A percentile compares a stretch with the other conserved stretches of the same genome.
phyloP scores from a whole-genome alignment of 1,140 invertebrate genomes.

The Druon quercuslanigerum region DNA sequence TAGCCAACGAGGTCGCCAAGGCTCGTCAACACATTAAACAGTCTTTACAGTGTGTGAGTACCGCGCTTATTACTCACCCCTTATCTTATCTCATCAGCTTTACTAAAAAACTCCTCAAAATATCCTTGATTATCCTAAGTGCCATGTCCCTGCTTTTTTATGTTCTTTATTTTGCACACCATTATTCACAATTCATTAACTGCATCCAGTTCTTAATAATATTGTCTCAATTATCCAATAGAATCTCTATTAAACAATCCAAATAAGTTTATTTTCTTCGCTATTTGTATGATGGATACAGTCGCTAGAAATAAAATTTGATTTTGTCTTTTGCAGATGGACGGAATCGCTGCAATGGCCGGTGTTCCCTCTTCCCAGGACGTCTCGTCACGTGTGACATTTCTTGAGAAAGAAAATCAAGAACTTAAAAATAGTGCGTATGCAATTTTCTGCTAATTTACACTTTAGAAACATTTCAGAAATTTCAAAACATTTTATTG shows the following conservation, averaged over 20 bases:
- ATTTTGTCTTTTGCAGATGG: slow-evolving; percentile 64
- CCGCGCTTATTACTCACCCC: slow-evolving; percentile 43
- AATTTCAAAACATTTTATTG: too few species aligned
- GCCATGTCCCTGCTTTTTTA: not conserved
- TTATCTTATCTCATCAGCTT: not conserved
- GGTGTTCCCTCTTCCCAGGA: slow-evolving; percentile 49
- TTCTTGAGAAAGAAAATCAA: slow-evolving; percentile 71
- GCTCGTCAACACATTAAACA: slow-evolving; percentile 77
- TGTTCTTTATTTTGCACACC: not conserved
- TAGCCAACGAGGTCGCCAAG: slow-evolving; percentile 77
- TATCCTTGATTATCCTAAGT: too few species aligned
- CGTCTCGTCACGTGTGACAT: slow-evolving; percentile 57
- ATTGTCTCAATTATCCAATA: too few species aligned
- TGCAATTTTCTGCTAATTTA: slow-evolving; percentile 18
- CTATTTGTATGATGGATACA: not conserved
- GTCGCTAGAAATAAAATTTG: not conserved
- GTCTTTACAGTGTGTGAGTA: slow-evolving; percentile 78
- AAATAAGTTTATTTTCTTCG: slow-evolving; percentile 30
- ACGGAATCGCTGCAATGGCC: slow-evolving; percentile 59
- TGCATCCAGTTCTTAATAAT: not conserved
- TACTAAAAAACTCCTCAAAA: too few species aligned
- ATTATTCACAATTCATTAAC: not conserved
- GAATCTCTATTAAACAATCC: not conserved
- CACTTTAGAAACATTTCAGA: too few species aligned
- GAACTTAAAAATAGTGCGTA: slow-evolving; percentile 67